A percentile compares a stretch with the other conserved stretches of the same genome.
Conservation (phyloP, 2,797 vertebrate species). For the Gadopsis marmoratus region DNA sequence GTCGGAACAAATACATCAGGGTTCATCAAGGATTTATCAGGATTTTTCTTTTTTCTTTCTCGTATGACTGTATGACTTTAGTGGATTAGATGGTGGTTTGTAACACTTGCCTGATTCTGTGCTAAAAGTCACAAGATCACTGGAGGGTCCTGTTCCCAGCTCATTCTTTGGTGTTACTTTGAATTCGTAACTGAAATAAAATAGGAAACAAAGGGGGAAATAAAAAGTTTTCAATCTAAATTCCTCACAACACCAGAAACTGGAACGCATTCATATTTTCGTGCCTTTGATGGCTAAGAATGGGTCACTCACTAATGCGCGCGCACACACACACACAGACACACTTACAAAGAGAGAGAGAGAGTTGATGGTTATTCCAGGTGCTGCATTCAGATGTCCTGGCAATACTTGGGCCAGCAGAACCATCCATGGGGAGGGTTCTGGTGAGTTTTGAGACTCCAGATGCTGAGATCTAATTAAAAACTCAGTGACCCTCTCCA, state of each 20-base stretch:
- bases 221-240: constrained; percentile 34
- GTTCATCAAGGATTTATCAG: neutral
- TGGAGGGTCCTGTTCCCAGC: constrained; percentile 91
- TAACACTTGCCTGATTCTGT: constrained; percentile 94
- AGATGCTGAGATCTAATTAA: constrained; percentile 75
- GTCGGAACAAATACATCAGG: constrained; percentile 21
- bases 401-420: constrained; percentile 52
- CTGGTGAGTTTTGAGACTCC: constrained; percentile 70
- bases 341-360: constrained; percentile 30
- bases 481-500: constrained; percentile 65
- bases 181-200: constrained; percentile 92
- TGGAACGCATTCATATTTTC: constrained; percentile 47
- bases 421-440: constrained; percentile 64
- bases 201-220: constrained; percentile 17
- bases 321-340: constrained; percentile 46
- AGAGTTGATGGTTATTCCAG: constrained; percentile 74
- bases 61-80: neutral
- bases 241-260: constrained; percentile 28
- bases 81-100: neutral
- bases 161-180: constrained; percentile 94
- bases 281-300: constrained; percentile 51
- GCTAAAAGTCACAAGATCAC: constrained; percentile 90
- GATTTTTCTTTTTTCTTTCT: neutral
- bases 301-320: constrained; percentile 17
- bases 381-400: constrained; percentile 76